Conservation (phyloP, 2,797 vertebrate species). For the Melanogrammus aeglefinus region DNA sequence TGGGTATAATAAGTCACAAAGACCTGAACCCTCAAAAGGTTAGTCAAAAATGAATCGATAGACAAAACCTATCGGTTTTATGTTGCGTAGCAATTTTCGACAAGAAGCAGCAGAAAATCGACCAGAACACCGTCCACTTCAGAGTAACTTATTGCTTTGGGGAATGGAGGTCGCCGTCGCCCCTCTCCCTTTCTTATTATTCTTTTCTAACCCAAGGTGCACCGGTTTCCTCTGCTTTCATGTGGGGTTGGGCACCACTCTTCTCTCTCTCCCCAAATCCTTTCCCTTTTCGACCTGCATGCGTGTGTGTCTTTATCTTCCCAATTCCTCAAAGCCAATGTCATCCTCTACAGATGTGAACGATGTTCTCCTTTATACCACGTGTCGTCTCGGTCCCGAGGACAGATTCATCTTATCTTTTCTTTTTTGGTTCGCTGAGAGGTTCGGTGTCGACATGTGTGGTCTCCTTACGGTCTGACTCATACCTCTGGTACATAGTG, state of each 20-base stretch:
- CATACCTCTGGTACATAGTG: not conserved
- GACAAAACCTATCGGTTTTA: no score
- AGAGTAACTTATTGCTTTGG: not conserved
- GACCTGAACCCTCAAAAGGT: no score
- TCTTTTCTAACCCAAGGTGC: not conserved
- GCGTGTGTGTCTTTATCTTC: not conserved
- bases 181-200: not conserved
- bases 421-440: not conserved
- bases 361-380: not conserved
- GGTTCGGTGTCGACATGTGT: not conserved
- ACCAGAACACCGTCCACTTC: no score
- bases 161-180: not conserved
- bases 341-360: not conserved
- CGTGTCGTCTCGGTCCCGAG: not conserved
- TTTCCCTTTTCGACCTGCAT: not conserved
- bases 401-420: not conserved
- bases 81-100: no score
- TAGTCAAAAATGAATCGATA: no score
- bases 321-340: not conserved
- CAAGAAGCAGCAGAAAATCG: no score
- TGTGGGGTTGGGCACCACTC: not conserved
- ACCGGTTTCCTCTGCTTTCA: not conserved
- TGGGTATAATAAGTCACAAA: no score
- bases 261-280: not conserved
- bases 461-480: not conserved